These are phyloP conservation scores for Gorilla gorilla DNA, from an alignment of 2,113 vertebrate species.

Conservation along the genomic window DNA sequence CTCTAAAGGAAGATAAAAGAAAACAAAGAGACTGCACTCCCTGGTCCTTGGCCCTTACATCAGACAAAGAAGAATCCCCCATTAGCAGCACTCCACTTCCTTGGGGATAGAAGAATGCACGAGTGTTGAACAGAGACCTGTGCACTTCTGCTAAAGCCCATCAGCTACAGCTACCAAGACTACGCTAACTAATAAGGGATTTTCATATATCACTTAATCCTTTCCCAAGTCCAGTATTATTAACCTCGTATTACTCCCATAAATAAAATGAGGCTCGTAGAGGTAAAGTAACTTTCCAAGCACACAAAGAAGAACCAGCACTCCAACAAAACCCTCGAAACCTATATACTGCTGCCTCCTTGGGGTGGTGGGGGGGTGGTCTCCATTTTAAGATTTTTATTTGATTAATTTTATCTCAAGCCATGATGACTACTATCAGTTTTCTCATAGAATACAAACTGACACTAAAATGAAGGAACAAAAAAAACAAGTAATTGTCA, in stretches of 20 bases:
- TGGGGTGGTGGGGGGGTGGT: not conserved
- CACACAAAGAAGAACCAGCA: not conserved
- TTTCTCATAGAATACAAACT: not conserved
- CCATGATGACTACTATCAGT: not conserved
- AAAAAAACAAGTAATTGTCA: not conserved
- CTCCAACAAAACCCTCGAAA: not conserved
- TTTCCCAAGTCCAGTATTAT: not conserved
- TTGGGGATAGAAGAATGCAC: not conserved
- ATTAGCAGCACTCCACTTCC: not conserved
- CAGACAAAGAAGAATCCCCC: not conserved
- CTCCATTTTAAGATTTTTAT: not conserved
- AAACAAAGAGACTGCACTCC: not conserved
- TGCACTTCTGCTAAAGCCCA: not conserved
- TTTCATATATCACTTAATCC: not conserved
- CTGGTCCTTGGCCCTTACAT: not conserved
- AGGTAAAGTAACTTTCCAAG: not conserved
- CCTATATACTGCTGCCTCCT: too few species aligned
- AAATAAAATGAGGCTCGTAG: not conserved
- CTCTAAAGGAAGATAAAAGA: not conserved
- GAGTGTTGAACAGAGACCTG: not conserved
- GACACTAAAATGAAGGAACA: not conserved
- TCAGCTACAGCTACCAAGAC: not conserved
- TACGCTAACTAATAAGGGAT: not conserved
- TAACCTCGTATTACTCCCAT: not conserved
- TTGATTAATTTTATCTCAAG: not conserved